A percentile compares a stretch with the other conserved stretches of the same genome.
Conservation (phyloP, 2,888 invertebrate genomes). For the Branchellion lobata region DNA sequence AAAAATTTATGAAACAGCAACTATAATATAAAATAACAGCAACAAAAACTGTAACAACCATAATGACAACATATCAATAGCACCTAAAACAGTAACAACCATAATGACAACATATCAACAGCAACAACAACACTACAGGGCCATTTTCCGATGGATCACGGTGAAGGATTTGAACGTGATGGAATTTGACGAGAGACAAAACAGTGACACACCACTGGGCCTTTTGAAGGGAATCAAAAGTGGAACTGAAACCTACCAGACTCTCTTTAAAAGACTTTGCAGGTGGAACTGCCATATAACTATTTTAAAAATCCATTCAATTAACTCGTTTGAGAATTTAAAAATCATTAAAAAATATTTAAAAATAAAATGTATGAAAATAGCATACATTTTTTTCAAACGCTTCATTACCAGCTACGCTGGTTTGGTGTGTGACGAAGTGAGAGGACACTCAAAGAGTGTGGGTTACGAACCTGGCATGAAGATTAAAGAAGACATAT, state of each 20-base stretch:
- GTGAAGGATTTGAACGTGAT: conserved; percentile 62
- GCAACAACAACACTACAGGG: conserved; percentile 53
- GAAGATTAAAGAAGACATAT: conserved; percentile 61
- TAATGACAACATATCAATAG: too few relatives aligned
- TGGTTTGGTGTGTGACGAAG: conserved; percentile 61
- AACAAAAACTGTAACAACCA: too few relatives aligned
- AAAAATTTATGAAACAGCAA: too few relatives aligned
- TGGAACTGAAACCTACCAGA: conserved; percentile 63
- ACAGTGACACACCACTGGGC: conserved; percentile 60
- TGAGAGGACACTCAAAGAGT: conserved; percentile 63
- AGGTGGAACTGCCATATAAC: conserved; percentile 57
- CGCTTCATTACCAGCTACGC: conserved; percentile 57
- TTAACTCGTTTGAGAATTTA: background rate
- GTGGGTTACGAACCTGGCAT: conserved; percentile 63
- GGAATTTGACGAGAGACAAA: conserved; percentile 65
- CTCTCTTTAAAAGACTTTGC: conserved; percentile 62
- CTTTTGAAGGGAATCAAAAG: conserved; percentile 62
- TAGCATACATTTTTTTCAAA: background rate
- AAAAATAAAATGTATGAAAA: background rate
- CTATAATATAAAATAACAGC: too few relatives aligned
- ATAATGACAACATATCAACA: too few relatives aligned
- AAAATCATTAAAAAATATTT: background rate
- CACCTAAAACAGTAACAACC: too few relatives aligned
- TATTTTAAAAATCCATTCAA: background rate
- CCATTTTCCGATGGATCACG: conserved; percentile 62